phyloP scores from a whole-genome alignment of 1,140 invertebrate genomes.

The Anoplolepis gracilipes region DNA sequence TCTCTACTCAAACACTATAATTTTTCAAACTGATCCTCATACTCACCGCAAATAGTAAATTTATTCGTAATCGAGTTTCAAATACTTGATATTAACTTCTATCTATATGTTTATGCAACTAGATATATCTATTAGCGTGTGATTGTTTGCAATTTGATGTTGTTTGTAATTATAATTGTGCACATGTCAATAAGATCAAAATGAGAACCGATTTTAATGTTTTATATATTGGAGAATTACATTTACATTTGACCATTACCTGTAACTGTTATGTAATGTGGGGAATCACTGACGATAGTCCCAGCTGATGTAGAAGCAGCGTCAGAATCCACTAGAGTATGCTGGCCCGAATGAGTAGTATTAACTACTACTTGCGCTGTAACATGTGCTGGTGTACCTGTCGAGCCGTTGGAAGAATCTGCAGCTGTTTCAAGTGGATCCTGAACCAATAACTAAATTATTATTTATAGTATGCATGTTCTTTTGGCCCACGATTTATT shows the following conservation, averaged over 20 bases:
- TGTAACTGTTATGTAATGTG: conserved; percentile 87
- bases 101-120: not conserved
- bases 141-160: not conserved
- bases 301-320: conserved; percentile 83
- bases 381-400: conserved; percentile 84
- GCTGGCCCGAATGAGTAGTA: conserved; percentile 83
- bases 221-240: not conserved
- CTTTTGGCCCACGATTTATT: conserved; percentile 55
- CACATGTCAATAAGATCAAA: conserved; percentile 21
- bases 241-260: conserved; percentile 75
- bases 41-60: conserved; percentile 64
- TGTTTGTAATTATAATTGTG: conserved; percentile 3
- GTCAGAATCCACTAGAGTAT: conserved; percentile 83
- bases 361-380: conserved; percentile 86
- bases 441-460: conserved; percentile 83
- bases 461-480: conserved; percentile 75
- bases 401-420: conserved; percentile 85
- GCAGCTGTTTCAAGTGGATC: conserved; percentile 83
- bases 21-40: conserved; percentile 72
- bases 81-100: conserved; percentile 20
- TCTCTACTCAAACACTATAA: conserved; percentile 78
- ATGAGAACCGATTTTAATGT: conserved; percentile 11
- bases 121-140: conserved; percentile 5
- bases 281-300: conserved; percentile 84
- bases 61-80: conserved; percentile 47